These are phyloP conservation scores for Siniperca knerii DNA, from an alignment of 2,113 vertebrate species.

Conservation along the genomic window DNA sequence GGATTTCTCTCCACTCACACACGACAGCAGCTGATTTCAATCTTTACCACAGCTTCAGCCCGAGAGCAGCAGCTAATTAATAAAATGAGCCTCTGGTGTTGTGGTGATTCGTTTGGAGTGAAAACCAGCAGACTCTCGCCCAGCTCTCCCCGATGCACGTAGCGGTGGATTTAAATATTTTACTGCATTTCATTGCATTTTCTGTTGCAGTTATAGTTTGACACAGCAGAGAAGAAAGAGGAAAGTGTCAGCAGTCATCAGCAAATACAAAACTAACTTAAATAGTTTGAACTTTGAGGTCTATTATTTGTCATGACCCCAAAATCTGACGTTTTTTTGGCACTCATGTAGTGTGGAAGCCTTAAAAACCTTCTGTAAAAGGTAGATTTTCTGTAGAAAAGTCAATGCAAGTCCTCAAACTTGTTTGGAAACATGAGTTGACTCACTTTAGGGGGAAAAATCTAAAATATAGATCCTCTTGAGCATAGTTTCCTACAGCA, in stretches of 20 bases:
- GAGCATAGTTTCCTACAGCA: not conserved
- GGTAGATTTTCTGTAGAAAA: too few species aligned
- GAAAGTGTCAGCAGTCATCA: not conserved
- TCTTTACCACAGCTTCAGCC: slow-evolving; percentile 4
- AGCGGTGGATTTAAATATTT: not conserved
- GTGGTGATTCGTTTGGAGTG: not conserved
- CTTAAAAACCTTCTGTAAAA: too few species aligned
- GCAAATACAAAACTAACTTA: too few species aligned
- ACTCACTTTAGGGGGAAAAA: too few species aligned
- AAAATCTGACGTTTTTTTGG: too few species aligned
- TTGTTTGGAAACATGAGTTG: too few species aligned
- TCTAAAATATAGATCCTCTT: too few species aligned
- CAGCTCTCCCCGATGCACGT: not conserved
- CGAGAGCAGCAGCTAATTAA: not conserved
- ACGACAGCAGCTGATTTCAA: slow-evolving; percentile 35
- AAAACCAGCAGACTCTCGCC: not conserved
- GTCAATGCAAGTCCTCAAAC: too few species aligned
- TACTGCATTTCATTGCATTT: not conserved
- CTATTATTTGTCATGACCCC: too few species aligned
- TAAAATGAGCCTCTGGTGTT: not conserved
- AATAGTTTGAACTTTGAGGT: too few species aligned
- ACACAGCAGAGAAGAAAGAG: not conserved
- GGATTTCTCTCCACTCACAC: not conserved
- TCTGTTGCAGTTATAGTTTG: not conserved
- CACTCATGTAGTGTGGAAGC: too few species aligned